Evolutionary conservation across 2,113 vertebrate species (phyloP).

Genomic region (Tricholaema leucomelas): DNA sequence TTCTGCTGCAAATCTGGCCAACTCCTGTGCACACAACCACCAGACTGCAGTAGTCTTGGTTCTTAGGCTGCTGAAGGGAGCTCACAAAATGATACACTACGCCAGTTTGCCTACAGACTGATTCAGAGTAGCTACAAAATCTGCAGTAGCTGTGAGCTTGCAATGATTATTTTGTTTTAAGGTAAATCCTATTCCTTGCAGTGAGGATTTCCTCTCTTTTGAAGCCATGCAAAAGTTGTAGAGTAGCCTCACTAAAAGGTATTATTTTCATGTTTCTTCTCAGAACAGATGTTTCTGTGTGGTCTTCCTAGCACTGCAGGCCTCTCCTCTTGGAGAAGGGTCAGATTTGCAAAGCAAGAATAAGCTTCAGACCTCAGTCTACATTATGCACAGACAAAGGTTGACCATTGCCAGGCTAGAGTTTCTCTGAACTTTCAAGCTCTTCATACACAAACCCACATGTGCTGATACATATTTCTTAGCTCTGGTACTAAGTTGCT

Average conservation of each 20-base stretch:
- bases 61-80: background rate
- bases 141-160: background rate
- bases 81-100: background rate
- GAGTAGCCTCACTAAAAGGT: background rate
- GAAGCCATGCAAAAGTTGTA: background rate
- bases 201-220: background rate
- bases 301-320: background rate
- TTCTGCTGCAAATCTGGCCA: background rate
- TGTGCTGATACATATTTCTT: background rate
- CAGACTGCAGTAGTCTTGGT: background rate
- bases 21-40: fast-evolving
- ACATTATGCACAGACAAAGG: background rate
- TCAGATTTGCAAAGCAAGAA: background rate
- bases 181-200: background rate
- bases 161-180: background rate
- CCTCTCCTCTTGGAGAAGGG: background rate
- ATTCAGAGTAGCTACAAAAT: background rate
- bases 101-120: background rate
- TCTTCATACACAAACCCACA: background rate
- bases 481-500: background rate
- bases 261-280: background rate
- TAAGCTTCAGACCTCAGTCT: background rate
- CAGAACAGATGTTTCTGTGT: background rate
- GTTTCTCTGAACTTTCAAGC: background rate
- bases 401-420: background rate